These are phyloP conservation scores for Novumbra hubbsi DNA, from an alignment of 2,797 vertebrate genomes.

Conservation along the genomic window DNA sequence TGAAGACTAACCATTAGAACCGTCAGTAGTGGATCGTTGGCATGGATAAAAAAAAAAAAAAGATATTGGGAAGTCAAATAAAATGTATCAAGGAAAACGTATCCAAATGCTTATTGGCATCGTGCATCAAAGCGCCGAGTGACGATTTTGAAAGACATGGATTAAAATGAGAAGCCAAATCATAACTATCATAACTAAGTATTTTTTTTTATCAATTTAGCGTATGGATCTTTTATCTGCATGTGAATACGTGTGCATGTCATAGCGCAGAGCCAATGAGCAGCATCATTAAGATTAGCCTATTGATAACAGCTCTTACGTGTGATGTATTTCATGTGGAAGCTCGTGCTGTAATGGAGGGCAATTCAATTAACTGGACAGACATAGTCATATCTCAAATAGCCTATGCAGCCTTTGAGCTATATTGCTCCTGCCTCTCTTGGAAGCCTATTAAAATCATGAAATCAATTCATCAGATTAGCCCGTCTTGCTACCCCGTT, in stretches of 20 bases:
- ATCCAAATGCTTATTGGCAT: not conserved
- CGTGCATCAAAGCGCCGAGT: not conserved
- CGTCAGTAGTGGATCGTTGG: not conserved
- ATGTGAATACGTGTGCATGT: not conserved
- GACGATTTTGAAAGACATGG: not conserved
- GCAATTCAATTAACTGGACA: not conserved
- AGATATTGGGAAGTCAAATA: not conserved
- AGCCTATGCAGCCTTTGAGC: not conserved
- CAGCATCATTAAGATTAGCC: not conserved
- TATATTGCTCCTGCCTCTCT: not conserved
- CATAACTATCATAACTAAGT: not conserved
- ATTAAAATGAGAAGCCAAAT: not conserved
- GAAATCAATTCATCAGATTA: not conserved
- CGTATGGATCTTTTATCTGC: not conserved
- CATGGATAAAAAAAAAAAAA: not conserved
- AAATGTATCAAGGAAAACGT: not conserved
- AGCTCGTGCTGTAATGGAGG: not conserved
- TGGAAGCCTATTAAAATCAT: not conserved
- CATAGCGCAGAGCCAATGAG: not conserved
- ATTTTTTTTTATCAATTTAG: not conserved
- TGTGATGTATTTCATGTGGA: not conserved
- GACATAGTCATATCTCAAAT: not conserved
- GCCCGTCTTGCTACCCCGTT: not conserved
- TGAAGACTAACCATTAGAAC: constrained; percentile 12
- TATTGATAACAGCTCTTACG: not conserved